These are phyloP conservation scores for Heterodera filipjevi DNA, from an alignment of 2,888 invertebrate species.

Conservation along the genomic window DNA sequence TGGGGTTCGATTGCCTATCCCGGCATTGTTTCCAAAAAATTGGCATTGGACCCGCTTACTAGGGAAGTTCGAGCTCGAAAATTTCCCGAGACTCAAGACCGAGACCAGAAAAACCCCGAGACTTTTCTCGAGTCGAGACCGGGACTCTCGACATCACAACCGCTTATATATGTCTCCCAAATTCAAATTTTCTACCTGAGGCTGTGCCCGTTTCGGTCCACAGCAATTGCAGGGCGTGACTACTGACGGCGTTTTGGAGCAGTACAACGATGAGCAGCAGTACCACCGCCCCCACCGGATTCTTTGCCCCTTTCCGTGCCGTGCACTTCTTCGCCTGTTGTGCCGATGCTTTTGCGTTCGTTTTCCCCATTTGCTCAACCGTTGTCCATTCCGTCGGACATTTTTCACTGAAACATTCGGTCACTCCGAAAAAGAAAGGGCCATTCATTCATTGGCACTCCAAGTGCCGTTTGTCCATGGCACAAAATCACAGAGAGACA, in stretches of 20 bases:
- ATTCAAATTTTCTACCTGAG: neutral
- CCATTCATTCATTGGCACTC: slow-evolving; percentile 2
- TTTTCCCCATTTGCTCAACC: neutral
- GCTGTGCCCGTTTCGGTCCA: neutral
- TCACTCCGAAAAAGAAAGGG: neutral
- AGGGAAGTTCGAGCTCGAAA: too few species aligned
- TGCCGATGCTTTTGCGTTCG: neutral
- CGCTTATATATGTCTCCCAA: too few species aligned
- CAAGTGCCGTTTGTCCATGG: neutral
- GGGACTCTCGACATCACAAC: too few species aligned
- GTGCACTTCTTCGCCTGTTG: neutral
- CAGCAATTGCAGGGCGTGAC: neutral
- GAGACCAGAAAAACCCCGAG: too few species aligned
- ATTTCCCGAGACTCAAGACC: too few species aligned
- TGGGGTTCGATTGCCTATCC: too few species aligned
- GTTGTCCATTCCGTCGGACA: neutral
- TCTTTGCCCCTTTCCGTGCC: neutral
- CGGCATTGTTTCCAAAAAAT: too few species aligned
- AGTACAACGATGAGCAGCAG: neutral
- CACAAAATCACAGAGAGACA: neutral
- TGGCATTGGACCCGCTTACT: too few species aligned
- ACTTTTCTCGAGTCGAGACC: too few species aligned
- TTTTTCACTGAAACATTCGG: neutral
- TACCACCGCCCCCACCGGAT: neutral
- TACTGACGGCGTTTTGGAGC: neutral